Base-by-base conservation (phyloP, 2,113 vertebrate genomes). In the Chaenocephalus aceratus region DNA sequence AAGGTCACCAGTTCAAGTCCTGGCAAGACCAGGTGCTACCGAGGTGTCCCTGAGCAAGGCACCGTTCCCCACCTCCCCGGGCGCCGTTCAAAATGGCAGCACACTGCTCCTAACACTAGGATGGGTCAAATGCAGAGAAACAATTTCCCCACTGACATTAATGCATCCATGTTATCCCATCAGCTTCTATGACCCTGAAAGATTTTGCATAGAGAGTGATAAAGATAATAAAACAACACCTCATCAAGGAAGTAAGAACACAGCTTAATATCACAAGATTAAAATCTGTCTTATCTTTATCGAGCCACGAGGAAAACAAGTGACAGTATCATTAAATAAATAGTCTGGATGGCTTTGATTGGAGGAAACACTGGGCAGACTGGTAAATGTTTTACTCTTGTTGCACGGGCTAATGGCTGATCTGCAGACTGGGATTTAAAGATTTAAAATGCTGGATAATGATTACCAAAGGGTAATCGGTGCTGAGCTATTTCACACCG, bases 361-460 rank as follows among this genome's bases (percentile, higher is more conserved):
- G 82, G 59, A 79, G 67, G 60, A 71, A 67, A 52, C 60, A 0
- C 46, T n/a, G 30, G 26, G 18, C 12, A n/a, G 11, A 58, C 49
- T 9, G 8, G 87, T 91, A 54, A 91, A 91, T 91, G 90, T 84
- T 92, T 91, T 3, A 91, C 85, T 7, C 53, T 1, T 45, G 58
- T 74, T 56, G 34, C 13, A 18, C 34, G 49, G n/a, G 41, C 77
- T 45, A 80, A 82, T 62, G 21, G 58, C 52, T 49, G 48, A 89
- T 54, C 49, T 30, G n/a, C 58, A 52, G 30, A 34, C 52, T 14
- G 41, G 11, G 52, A 71, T 64, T 79, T 73, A 66, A 34, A 74
- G 21, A 44, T 62, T 81, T 75, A 48, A 87, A 80, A 61, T 18
- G 34, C 66, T 13, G 58, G 60, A n/a, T 54, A 88, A 91, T 87